Base-by-base conservation (phyloP, 2,888 invertebrate genomes). In the Miltochrista miniata region DNA sequence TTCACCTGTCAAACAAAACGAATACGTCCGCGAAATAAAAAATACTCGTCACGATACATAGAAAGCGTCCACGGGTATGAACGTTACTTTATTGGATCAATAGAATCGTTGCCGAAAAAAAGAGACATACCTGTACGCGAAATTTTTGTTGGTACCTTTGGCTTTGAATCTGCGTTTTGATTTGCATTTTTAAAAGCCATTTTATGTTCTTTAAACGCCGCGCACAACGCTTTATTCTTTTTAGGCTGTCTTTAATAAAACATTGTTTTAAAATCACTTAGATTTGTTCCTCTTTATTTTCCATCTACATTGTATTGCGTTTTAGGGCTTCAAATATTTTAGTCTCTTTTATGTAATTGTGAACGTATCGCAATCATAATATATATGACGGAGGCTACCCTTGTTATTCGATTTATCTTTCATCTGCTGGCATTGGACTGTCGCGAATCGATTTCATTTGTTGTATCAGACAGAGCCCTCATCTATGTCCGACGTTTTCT, bases 381-480 rank as follows among this genome's bases (percentile, higher is more conserved):
- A n/a, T 24, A n/a, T 24, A 7, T 15, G 15, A 24, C 10, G 24
- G 11, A 4, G 10, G 15, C 7, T 9, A 11, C n/a, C 9, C 8
- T 30, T 2, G 12, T 12, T n/a, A n/a, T 12, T 44, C 34, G 18
- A 9, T 13, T 35, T 43, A 43, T 43, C 43, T 43, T 43, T 36
- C 29, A 45, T 52, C 30, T 48, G 43, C 54, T 40, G 44, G 53
- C 51, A 59, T 57, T 59, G 47, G 48, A 52, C 51, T 58, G 54
- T 63, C 44, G 54, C 50, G 42, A 53, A 52, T 61, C 35, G 43
- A 48, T 71, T 58, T 54, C 54, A 63, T 62, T 64, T 58, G 34
- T 47, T 37, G 47, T 62, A 61, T 59, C 59, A 55, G 53, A 45
- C 48, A 35, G 56, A 43, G 48, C 61, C 49, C 12, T 10, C 31